phyloP scores from a whole-genome alignment of 2,113 vertebrate species.

The Mustelus asterias region DNA sequence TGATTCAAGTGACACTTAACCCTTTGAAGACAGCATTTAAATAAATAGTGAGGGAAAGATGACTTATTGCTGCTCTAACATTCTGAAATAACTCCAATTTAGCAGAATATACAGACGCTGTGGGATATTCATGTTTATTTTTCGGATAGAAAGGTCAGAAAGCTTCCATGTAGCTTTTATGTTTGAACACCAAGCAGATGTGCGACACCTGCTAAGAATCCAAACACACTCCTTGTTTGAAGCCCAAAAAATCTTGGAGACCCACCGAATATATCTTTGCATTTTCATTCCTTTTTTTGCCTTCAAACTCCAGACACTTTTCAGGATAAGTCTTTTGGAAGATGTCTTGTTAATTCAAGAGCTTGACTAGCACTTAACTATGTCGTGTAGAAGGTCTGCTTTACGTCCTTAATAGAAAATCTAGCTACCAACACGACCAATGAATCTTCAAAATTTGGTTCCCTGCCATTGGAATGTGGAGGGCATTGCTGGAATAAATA shows the following conservation, averaged over 20 bases:
- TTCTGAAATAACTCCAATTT: not conserved
- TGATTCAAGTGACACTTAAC: conserved; percentile 34
- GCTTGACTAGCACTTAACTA: not conserved
- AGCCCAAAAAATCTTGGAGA: not conserved
- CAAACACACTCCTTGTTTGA: not conserved
- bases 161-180: not conserved
- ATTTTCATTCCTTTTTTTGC: not conserved
- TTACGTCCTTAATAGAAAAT: not conserved
- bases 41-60: not conserved
- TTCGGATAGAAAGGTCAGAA: not conserved
- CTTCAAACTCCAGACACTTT: not conserved
- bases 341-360: not conserved
- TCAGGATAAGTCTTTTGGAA: not conserved
- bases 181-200: not conserved
- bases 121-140: not conserved
- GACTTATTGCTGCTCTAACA: not conserved
- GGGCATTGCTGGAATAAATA: conserved; percentile 70
- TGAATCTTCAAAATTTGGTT: conserved; percentile 57
- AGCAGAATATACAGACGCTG: not conserved
- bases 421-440: not conserved
- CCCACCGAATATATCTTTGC: not conserved
- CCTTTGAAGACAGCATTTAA: conserved; percentile 1
- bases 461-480: conserved; percentile 69
- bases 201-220: not conserved
- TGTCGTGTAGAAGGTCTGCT: not conserved